Evolutionary conservation across 1,140 invertebrate species (phyloP).

Genomic region (Orchesella cincta): DNA sequence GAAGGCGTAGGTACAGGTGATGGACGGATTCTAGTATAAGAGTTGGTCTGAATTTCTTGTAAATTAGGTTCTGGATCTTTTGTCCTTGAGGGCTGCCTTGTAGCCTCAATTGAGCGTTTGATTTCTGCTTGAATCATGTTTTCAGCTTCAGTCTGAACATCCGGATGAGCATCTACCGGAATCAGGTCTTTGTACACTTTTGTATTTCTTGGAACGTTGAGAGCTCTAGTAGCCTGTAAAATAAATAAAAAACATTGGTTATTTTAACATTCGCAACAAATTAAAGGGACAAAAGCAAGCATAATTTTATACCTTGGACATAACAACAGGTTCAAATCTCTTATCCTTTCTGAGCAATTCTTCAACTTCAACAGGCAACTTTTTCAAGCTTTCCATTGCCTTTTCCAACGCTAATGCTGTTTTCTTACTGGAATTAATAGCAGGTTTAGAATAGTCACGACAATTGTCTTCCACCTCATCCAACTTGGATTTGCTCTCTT

Average conservation of each 20-base stretch:
- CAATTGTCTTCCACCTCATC: constrained; percentile 1
- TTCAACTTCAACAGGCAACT: constrained; percentile 32
- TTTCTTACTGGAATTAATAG: constrained; percentile 21
- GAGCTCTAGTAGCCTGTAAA: constrained; percentile 26
- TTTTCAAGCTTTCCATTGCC: constrained; percentile 25
- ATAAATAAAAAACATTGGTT: background rate
- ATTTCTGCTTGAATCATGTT: constrained; percentile 25
- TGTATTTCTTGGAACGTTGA: constrained; percentile 15
- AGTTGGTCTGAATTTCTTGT: constrained; percentile 24
- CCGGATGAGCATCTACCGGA: constrained; percentile 14
- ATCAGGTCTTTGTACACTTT: constrained; percentile 33
- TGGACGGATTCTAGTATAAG: constrained; percentile 29
- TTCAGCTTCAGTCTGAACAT: background rate
- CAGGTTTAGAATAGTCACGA: constrained; percentile 35
- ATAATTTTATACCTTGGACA: constrained; percentile 26
- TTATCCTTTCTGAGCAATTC: constrained; percentile 30
- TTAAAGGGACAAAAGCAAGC: background rate
- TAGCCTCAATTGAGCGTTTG: constrained; percentile 14
- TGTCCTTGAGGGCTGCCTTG: background rate
- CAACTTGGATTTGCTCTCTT: background rate
- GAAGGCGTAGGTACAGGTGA: background rate
- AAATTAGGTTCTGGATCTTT: constrained; percentile 37
- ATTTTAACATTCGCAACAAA: background rate
- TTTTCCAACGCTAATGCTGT: background rate
- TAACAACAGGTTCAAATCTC: constrained; percentile 18